These are phyloP conservation scores for Crotophaga sulcirostris DNA, from an alignment of 2,113 vertebrate species.

Conservation along the genomic window DNA sequence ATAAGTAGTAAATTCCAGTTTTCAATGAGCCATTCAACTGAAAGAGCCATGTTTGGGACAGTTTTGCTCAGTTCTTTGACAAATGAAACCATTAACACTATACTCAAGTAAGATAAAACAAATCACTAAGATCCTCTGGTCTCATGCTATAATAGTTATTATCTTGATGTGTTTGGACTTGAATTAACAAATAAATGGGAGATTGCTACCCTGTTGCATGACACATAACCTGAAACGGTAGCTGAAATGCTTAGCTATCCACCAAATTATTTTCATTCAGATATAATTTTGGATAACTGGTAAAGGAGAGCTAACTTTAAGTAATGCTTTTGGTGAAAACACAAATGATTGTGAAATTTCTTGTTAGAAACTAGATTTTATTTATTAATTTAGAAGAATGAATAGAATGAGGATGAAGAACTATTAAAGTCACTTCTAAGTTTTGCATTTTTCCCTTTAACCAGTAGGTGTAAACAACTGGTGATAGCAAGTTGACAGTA, in stretches of 20 bases:
- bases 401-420: not conserved
- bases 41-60: not conserved
- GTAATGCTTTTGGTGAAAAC: not conserved
- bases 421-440: not conserved
- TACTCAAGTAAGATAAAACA: not conserved
- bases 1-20: not conserved
- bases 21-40: not conserved
- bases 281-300: not conserved
- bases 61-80: not conserved
- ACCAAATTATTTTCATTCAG: not conserved
- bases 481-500: constrained; percentile 12
- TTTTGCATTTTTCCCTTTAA: constrained; percentile 15
- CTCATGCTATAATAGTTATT: not conserved
- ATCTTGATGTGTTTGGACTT: not conserved
- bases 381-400: not conserved
- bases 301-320: not conserved
- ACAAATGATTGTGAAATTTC: not conserved
- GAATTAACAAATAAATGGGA: not conserved
- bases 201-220: not conserved
- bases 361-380: not conserved
- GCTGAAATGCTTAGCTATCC: not conserved
- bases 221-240: not conserved
- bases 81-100: not conserved
- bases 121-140: not conserved
- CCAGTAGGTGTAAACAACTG: constrained; percentile 12